phyloP scores from a whole-genome alignment of 1,140 invertebrate species.

The Calephelis virginiensis region DNA sequence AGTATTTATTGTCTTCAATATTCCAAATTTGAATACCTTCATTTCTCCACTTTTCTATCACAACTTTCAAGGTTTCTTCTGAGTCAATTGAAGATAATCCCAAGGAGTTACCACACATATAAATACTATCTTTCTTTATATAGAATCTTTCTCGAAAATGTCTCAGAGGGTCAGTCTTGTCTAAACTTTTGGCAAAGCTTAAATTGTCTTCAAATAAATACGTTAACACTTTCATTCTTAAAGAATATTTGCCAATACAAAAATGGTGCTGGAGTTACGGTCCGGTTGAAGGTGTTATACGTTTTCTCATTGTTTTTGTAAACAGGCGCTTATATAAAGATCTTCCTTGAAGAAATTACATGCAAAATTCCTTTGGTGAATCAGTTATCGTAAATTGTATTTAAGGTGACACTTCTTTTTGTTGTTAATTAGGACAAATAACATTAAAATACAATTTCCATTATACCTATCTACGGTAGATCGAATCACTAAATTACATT shows the following conservation, averaged over 20 bases:
- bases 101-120: constrained; percentile 64
- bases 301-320: background rate
- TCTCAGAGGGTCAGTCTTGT: constrained; percentile 53
- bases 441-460: too few species aligned
- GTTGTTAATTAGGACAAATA: background rate
- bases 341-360: constrained; percentile 1
- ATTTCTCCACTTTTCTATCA: constrained; percentile 52
- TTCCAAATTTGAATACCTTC: constrained; percentile 58
- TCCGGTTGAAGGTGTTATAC: background rate
- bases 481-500: too few species aligned
- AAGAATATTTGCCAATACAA: too few species aligned
- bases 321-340: constrained; percentile 5
- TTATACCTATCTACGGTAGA: too few species aligned
- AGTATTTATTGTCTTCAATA: constrained; percentile 49
- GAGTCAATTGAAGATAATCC: constrained; percentile 57
- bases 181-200: constrained; percentile 45
- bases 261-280: background rate
- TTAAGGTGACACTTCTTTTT: background rate
- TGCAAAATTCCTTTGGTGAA: background rate
- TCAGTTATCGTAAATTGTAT: constrained; percentile 1
- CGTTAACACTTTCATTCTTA: background rate
- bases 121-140: constrained; percentile 47
- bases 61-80: constrained; percentile 39
- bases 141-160: constrained; percentile 51
- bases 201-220: constrained; percentile 40